These are phyloP conservation scores for Teleopsis dalmanni DNA, from an alignment of 1,140 invertebrate genomes.

Conservation along the genomic window DNA sequence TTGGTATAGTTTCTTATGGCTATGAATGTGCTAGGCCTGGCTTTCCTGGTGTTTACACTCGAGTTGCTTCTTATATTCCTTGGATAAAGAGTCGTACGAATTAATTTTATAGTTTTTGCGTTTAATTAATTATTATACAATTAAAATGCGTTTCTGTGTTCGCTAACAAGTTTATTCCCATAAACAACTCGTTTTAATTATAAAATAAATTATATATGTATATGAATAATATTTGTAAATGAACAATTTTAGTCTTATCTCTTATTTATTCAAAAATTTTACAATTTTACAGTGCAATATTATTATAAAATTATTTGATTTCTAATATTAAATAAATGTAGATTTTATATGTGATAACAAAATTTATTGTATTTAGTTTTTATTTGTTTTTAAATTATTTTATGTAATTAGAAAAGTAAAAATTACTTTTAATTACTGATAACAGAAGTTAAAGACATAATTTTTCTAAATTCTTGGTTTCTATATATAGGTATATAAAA, in stretches of 20 bases:
- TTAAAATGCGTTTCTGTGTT: too few relatives aligned
- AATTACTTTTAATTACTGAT: not conserved
- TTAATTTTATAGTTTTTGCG: not conserved
- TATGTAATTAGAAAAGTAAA: not conserved
- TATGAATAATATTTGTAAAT: not conserved
- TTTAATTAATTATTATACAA: too few relatives aligned
- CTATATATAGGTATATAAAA: too few relatives aligned
- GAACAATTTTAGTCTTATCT: not conserved
- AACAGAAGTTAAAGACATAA: not conserved
- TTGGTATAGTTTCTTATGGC: constrained; percentile 62
- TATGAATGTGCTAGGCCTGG: constrained; percentile 59
- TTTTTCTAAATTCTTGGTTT: too few relatives aligned
- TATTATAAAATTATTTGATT: not conserved
- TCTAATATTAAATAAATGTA: not conserved
- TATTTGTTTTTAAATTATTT: not conserved
- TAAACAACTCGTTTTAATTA: too few relatives aligned
- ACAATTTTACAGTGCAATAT: not conserved
- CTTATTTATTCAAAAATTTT: not conserved
- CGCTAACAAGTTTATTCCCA: too few relatives aligned
- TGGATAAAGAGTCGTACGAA: constrained; percentile 30
- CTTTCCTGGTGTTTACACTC: constrained; percentile 62
- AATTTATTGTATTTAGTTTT: not conserved
- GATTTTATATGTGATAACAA: not conserved
- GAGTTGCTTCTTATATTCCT: constrained; percentile 46
- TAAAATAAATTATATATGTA: too few relatives aligned